Conservation (phyloP, 2,797 vertebrate species). For the Garrulus glandarius region DNA sequence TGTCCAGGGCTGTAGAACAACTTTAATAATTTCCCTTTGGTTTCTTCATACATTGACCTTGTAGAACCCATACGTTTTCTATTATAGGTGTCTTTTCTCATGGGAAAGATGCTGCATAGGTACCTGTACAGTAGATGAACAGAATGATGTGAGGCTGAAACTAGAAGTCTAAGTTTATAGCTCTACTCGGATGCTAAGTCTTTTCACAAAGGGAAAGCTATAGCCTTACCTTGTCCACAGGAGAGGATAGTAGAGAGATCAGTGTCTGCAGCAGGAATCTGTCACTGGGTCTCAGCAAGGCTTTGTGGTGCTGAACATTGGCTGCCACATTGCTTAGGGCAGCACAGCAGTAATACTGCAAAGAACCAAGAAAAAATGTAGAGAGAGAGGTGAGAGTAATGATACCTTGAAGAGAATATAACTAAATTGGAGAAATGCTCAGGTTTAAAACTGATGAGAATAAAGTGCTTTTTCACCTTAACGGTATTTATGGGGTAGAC, state of each 20-base stretch:
- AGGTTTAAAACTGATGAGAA: not conserved
- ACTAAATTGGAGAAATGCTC: not conserved
- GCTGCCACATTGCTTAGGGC: conserved; percentile 79
- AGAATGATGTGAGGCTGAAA: not conserved
- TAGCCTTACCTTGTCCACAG: conserved; percentile 78
- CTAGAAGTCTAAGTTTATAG: not conserved
- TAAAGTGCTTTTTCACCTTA: not conserved
- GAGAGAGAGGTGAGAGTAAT: not conserved
- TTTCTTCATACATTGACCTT: not conserved
- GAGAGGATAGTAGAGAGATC: conserved; percentile 79
- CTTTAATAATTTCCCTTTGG: not conserved
- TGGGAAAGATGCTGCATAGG: not conserved
- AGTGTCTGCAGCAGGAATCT: conserved; percentile 75
- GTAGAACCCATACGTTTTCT: not conserved
- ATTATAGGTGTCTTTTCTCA: not conserved
- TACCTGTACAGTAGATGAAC: not conserved
- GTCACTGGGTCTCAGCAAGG: conserved; percentile 70
- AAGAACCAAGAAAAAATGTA: not conserved
- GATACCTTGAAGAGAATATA: not conserved
- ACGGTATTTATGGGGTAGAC: not conserved
- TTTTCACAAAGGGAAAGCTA: not conserved
- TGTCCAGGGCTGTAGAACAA: not conserved
- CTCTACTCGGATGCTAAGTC: not conserved
- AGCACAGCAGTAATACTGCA: conserved; percentile 82
- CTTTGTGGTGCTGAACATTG: conserved; percentile 64